A percentile compares a stretch with the other conserved stretches of the same genome.
These are phyloP conservation scores for Ptychochromis oligacanthus DNA, from an alignment of 2,113 vertebrate genomes.

Conservation along the genomic window DNA sequence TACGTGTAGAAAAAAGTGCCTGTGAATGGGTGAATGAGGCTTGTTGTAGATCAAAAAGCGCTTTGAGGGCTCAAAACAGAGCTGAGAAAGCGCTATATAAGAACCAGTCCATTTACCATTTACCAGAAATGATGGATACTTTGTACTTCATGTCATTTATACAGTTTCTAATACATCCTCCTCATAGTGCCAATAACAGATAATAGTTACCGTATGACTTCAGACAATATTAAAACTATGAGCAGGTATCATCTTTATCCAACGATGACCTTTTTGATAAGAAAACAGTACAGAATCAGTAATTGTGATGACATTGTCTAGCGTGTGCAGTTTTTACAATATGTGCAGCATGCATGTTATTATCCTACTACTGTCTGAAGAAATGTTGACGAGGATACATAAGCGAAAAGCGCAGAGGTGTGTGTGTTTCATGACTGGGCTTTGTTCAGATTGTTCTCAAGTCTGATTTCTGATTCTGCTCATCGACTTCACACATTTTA, in stretches of 20 bases:
- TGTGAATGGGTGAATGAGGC: too few relatives aligned
- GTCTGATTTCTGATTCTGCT: slow-evolving; percentile 59
- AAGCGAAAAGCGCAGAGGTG: slow-evolving; percentile 25
- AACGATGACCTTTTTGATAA: neutral
- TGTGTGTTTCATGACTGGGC: neutral
- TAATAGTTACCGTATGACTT: too few relatives aligned
- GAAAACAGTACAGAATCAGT: slow-evolving; percentile 25
- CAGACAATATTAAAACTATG: slow-evolving; percentile 20
- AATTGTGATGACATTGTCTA: slow-evolving; percentile 31
- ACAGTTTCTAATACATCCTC: slow-evolving; percentile 14
- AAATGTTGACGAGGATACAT: slow-evolving; percentile 8
- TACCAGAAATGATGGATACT: slow-evolving; percentile 17
- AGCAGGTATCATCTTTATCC: neutral
- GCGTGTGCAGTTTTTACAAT: slow-evolving; percentile 27
- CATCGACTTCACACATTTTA: neutral
- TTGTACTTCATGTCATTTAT: slow-evolving; percentile 14
- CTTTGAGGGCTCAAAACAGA: too few relatives aligned
- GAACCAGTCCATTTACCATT: too few relatives aligned
- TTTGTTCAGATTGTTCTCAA: slow-evolving; percentile 23
- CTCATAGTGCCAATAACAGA: slow-evolving; percentile 19
- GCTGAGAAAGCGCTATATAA: too few relatives aligned
- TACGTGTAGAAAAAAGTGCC: too few relatives aligned
- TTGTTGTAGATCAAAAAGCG: too few relatives aligned
- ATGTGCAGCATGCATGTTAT: slow-evolving; percentile 64
- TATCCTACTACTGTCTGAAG: slow-evolving; percentile 29